Evolutionary conservation across 1,140 invertebrate species (phyloP).

Genomic region (Sitodiplosis mosellana): DNA sequence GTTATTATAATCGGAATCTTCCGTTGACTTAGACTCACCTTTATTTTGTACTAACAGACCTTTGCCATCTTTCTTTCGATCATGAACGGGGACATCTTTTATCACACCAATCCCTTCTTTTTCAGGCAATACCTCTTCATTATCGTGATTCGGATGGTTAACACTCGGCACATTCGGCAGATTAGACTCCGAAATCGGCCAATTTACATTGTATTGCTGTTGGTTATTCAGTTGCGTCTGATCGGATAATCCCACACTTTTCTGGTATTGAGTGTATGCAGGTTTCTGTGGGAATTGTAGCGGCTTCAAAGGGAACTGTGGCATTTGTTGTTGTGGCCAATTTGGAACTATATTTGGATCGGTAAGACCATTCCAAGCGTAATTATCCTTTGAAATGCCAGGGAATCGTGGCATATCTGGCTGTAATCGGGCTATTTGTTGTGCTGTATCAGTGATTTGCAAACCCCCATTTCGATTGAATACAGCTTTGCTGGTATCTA

Average conservation of each 20-base stretch:
- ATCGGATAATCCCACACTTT: conserved; percentile 5
- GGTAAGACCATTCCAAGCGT: conserved; percentile 4
- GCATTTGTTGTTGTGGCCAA: not conserved
- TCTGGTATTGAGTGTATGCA: not conserved
- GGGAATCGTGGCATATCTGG: not conserved
- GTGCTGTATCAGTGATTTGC: conserved; percentile 18
- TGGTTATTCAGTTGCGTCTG: conserved; percentile 1
- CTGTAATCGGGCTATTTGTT: too few species aligned
- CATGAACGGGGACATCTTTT: conserved; percentile 10
- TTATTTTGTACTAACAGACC: conserved; percentile 11
- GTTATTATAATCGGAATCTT: conserved; percentile 5
- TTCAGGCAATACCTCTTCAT: conserved; percentile 1
- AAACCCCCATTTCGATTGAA: conserved; percentile 48
- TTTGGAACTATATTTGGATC: not conserved
- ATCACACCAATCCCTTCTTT: not conserved
- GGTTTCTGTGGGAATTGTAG: not conserved
- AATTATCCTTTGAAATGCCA: too few species aligned
- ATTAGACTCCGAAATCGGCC: not conserved
- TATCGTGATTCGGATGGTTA: not conserved
- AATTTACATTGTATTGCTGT: conserved; percentile 1
- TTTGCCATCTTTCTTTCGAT: conserved; percentile 12
- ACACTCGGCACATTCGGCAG: conserved; percentile 3
- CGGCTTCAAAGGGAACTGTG: not conserved
- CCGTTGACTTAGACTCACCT: conserved; percentile 6
- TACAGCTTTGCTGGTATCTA: conserved; percentile 26